These are phyloP conservation scores for Speoplatyrhinus poulsoni DNA, from an alignment of 2,113 vertebrate genomes.

Conservation along the genomic window DNA sequence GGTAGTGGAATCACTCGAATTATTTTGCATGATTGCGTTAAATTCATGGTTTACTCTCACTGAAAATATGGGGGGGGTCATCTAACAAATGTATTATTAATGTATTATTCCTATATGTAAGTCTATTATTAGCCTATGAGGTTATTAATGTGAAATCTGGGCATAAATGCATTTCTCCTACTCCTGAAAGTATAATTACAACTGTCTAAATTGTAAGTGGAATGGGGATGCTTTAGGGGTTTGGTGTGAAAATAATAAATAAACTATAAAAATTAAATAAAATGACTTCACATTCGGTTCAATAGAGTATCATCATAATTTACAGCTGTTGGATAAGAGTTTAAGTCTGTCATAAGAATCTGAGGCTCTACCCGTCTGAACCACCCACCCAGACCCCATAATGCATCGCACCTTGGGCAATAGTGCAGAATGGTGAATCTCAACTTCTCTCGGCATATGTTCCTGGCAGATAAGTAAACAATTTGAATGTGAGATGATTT, in stretches of 20 bases:
- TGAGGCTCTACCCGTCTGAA: slow-evolving; percentile 68
- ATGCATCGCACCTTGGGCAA: slow-evolving; percentile 97
- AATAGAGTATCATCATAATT: slow-evolving; percentile 95
- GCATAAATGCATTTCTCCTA: slow-evolving; percentile 22
- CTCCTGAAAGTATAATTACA: slow-evolving; percentile 72
- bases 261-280: too few species aligned
- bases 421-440: slow-evolving; percentile 95
- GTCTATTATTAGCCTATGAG: not conserved
- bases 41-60: not conserved
- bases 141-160: not conserved
- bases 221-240: slow-evolving; percentile 84
- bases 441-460: slow-evolving; percentile 97
- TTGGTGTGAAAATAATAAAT: slow-evolving; percentile 70
- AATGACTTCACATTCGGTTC: slow-evolving; percentile 86
- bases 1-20: slow-evolving; percentile 36
- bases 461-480: slow-evolving; percentile 99
- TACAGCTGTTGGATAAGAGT: slow-evolving; percentile 90
- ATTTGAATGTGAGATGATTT: slow-evolving; percentile 97
- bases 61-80: not conserved
- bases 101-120: not conserved
- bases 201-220: slow-evolving; percentile 86
- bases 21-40: slow-evolving; percentile 18
- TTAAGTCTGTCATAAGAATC: slow-evolving; percentile 87
- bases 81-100: not conserved
- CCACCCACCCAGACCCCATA: slow-evolving; percentile 67